Conservation (phyloP, 2,797 vertebrate species). For the Sphenodon punctatus region DNA sequence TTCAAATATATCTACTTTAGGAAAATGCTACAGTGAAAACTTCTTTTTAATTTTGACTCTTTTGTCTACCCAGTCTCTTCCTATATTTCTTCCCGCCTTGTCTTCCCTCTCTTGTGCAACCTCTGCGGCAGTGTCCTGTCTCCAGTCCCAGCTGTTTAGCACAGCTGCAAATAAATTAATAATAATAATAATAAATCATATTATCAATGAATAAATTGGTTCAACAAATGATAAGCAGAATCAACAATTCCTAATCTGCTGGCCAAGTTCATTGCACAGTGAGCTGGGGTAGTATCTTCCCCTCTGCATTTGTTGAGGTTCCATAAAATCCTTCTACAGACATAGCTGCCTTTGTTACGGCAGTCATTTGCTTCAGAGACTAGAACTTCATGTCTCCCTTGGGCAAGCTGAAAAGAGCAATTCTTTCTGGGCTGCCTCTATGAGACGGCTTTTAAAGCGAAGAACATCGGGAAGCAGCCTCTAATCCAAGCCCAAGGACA, state of each 20-base stretch:
- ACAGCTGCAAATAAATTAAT: too few relatives aligned
- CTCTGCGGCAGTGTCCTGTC: too few relatives aligned
- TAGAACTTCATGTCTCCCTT: background rate
- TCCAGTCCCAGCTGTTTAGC: too few relatives aligned
- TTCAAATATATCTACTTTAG: background rate
- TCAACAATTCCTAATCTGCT: background rate
- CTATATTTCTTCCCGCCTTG: too few relatives aligned
- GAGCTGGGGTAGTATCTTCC: background rate
- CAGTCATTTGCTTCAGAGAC: background rate
- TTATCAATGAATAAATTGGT: background rate
- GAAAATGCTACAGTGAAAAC: rapidly evolving
- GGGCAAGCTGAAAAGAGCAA: background rate
- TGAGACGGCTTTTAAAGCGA: background rate
- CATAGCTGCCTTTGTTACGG: too few relatives aligned
- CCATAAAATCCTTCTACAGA: too few relatives aligned
- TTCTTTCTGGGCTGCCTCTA: background rate
- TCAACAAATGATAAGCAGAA: background rate
- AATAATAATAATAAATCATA: too few relatives aligned
- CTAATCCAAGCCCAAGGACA: background rate
- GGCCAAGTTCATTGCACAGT: background rate
- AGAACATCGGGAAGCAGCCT: background rate
- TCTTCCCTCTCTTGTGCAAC: too few relatives aligned
- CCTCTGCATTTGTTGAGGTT: background rate
- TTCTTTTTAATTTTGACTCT: constrained; percentile 1
- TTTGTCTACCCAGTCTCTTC: too few relatives aligned